Evolutionary conservation across 2,113 vertebrate genomes (phyloP).

Genomic region (Pachycephala philippinensis): DNA sequence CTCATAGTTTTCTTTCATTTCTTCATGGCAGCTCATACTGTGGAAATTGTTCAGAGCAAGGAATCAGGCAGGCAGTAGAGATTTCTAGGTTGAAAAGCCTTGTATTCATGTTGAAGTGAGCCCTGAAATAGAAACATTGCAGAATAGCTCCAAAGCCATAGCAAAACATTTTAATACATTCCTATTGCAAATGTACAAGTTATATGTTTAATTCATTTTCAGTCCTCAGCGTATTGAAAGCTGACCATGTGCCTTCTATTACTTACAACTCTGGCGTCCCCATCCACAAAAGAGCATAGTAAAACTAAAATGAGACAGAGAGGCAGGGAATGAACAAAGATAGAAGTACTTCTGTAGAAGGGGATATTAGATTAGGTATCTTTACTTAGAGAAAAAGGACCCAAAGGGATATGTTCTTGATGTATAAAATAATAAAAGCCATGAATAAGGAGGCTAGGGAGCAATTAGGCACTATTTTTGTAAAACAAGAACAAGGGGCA

Average conservation of each 20-base stretch:
- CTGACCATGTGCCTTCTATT: neutral
- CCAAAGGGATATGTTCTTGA: neutral
- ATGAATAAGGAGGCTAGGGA: neutral
- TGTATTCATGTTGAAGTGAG: neutral
- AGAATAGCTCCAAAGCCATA: neutral
- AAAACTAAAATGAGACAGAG: neutral
- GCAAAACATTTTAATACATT: neutral
- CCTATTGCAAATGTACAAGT: accelerated
- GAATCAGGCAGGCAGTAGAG: neutral
- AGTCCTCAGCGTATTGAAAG: neutral
- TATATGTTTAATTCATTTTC: neutral
- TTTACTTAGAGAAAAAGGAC: neutral
- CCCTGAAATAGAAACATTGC: neutral
- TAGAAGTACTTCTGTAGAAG: neutral
- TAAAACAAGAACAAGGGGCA: neutral
- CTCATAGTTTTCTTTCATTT: neutral
- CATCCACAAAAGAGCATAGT: neutral
- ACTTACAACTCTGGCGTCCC: neutral
- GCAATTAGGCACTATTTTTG: slow-evolving; percentile 13
- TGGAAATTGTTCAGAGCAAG: neutral
- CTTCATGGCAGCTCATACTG: neutral
- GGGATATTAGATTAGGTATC: slow-evolving; percentile 4
- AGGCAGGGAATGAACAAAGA: neutral
- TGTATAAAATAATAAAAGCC: slow-evolving; percentile 14
- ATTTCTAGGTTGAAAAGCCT: neutral